Evolutionary conservation across 2,797 vertebrate genomes (phyloP), one percentile per base, ranked within the genome.

Genomic region (Rhynchotus rufescens): DNA sequence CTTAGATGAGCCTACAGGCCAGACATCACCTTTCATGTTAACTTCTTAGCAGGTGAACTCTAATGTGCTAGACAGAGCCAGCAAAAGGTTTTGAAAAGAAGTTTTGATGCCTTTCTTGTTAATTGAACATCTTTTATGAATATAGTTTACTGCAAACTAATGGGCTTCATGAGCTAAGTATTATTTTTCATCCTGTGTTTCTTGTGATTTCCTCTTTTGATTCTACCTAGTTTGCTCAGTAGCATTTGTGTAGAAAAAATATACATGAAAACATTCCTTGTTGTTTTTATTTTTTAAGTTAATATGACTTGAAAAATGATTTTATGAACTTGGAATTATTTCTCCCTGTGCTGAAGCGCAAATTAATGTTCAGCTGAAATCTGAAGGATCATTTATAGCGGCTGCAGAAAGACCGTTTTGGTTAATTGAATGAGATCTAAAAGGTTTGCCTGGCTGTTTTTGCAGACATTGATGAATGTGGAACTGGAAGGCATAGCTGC

Each of bases 391-490:
- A 73, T 93, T 89, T 85, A 34, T 88, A 64, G 21, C 85, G 75
- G 42, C 36, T 82, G 38, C 66, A 23, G 4, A 34, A 77, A 60
- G 89, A 84, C 62, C 20, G 20, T 54, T 93, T 91, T 93, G 87
- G 59, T 90, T 95, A 94, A 88, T 89, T 93, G 64, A 66, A 79
- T 82, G 44, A 69, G 34, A 28, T 89, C 75, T 97, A 74, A 95
- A 73, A 83, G 84, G 67, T 54, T 95, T 92, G n/a, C 30, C 5
- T 74, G 91, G 25, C 42, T 95, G 77, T 95, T 90, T 93, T 90
- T 89, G 40, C 96, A 99, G 99, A 99, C 96, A 99, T 99, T 96
- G 99, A 99, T 90, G 99, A 99, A 97, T 99, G 99, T 97, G 98
- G 97, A 88, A 98, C 98, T 10, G 99, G 99, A 82, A 98, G 99